Evolutionary conservation across 1,140 invertebrate species (phyloP), one percentile per base, ranked within the genome.

Genomic region (Ericerus pela): DNA sequence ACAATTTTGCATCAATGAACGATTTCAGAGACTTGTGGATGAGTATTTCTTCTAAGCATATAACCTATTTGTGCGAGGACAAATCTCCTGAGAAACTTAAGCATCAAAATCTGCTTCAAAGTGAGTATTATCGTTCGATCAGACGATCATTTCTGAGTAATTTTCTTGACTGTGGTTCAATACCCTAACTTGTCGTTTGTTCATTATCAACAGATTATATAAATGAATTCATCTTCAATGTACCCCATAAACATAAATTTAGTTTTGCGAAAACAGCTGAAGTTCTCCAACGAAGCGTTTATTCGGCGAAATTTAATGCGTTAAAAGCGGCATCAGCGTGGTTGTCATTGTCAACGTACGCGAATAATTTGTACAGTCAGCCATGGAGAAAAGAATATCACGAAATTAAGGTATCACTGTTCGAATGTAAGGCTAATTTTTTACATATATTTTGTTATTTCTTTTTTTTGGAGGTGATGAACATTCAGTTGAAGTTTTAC

Each of bases 321-420:
- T 85, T 85, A 62, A 76, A 81, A 60, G 84, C 85, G 14, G 79
- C 81, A 4, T 75, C 79, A 41, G 88, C 86, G 12, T 93, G 88
- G 78, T 81, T 83, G 63, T 79, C 85, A 18, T 73, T 93, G 58
- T 85, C 83, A 43, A 75, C 84, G 28, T 91, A 91, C 68, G 88
- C 88, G 3, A 79, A 79, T 41, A 92, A 91, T 72, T 71, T 93
- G 51, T 69, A 90, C 14, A 77, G 80, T 3, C 86, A 91, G 65
- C 86, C 87, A 10, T 93, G 88, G 88, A 72, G 88, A 61, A 85
- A 82, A 70, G 88, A 93, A 66, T 93, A 85, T 65, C 75, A 77
- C 62, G 76, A 76, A 60, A 77, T 91, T 54, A 80, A 83, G 71
- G 88, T 89, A 65, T 61, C 30, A 56, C 12, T 26, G 51, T 30